phyloP scores from a whole-genome alignment of 2,888 invertebrate species.

The Ischnura elegans region DNA sequence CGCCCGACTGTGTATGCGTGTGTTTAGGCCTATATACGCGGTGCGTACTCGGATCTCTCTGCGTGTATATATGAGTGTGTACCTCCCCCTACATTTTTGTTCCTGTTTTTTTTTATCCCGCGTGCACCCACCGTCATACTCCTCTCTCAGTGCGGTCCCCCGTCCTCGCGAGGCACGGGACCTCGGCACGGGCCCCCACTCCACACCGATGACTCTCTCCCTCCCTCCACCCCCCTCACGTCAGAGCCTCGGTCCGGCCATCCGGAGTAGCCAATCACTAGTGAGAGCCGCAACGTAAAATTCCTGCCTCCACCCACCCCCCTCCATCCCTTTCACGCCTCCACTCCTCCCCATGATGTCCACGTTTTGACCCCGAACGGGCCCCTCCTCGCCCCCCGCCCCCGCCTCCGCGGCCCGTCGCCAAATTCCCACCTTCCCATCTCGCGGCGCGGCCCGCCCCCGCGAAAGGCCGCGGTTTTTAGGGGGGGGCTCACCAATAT shows the following conservation, averaged over 20 bases:
- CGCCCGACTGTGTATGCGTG: background rate
- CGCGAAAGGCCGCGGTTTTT: background rate
- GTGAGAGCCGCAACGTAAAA: conserved; percentile 61
- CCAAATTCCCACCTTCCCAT: too few species aligned
- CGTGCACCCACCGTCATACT: background rate
- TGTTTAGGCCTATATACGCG: too few species aligned
- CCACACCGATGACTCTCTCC: background rate
- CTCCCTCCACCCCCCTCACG: background rate
- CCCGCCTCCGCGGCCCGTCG: background rate
- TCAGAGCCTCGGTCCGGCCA: conserved; percentile 53
- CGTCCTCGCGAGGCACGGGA: background rate
- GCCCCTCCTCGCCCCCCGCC: background rate
- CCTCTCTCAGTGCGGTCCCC: background rate
- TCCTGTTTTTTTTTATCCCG: background rate
- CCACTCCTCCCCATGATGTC: background rate
- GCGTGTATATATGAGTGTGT: too few species aligned
- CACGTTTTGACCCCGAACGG: background rate
- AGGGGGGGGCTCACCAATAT: background rate
- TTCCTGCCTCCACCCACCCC: background rate
- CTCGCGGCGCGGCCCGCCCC: background rate
- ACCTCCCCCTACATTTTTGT: too few species aligned
- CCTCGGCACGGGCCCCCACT: background rate
- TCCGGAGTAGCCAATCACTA: conserved; percentile 60
- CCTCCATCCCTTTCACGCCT: background rate
- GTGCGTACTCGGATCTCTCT: background rate